phyloP scores from a whole-genome alignment of 2,797 vertebrate genomes.

The Semaprochilodus insignis region DNA sequence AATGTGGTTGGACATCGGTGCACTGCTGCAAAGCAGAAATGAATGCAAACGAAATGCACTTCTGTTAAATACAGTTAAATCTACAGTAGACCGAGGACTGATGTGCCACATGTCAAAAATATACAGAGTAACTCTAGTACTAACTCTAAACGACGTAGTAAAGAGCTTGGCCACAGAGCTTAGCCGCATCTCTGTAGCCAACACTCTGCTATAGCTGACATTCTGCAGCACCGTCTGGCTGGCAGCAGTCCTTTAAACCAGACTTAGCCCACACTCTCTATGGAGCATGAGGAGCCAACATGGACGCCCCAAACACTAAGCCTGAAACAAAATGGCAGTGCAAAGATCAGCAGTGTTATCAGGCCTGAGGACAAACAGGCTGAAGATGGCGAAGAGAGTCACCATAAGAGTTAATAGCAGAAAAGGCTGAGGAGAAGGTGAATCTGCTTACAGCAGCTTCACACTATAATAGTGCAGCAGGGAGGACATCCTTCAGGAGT shows the following conservation, averaged over 20 bases:
- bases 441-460: conserved; percentile 40
- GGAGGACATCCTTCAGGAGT: conserved; percentile 39
- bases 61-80: not conserved
- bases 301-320: conserved; percentile 58
- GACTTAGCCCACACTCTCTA: conserved; percentile 54
- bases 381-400: conserved; percentile 41
- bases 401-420: conserved; percentile 35
- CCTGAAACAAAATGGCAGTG: conserved; percentile 65
- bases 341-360: conserved; percentile 63
- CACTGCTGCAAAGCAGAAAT: not conserved
- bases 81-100: too few relatives aligned
- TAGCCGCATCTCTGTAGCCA: conserved; percentile 22
- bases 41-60: conserved; percentile 7
- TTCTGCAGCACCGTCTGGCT: conserved; percentile 37
- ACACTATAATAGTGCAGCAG: conserved; percentile 38
- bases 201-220: conserved; percentile 37
- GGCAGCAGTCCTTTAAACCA: conserved; percentile 55
- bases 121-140: not conserved
- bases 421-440: conserved; percentile 31
- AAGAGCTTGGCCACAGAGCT: conserved; percentile 25
- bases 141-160: not conserved
- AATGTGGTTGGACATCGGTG: not conserved
- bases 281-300: conserved; percentile 59
- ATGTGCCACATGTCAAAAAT: too few relatives aligned
- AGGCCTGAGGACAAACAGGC: conserved; percentile 56